Evolutionary conservation across 2,797 vertebrate genomes (phyloP), one percentile per base, ranked within the genome.

Genomic region (Salmo trutta): DNA sequence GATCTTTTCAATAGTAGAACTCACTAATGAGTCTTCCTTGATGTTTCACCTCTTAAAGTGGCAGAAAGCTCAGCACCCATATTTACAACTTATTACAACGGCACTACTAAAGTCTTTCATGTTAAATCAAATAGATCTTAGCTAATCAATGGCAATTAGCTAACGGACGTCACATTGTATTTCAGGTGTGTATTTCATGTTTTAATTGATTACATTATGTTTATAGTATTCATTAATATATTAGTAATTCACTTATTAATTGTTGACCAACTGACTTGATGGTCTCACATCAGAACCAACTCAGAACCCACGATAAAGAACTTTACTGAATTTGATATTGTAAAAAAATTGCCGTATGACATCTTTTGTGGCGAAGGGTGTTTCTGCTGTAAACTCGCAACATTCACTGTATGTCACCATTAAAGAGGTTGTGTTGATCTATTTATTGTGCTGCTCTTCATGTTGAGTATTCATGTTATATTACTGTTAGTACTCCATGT

Each of bases 151-250:
- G 56, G 62, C 75, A 78, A 74, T 81, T 84, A 84, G 76, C 17
- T 1, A 79, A 72, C 69, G 73, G 71, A 84, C 81, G 79, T 86
- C 74, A 80, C 77, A 77, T 87, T 84, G 73, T 84, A 86, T 83
- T 87, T 87, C 19, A 86, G 82, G 85, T 87, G 8, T 92, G 91
- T 91, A 92, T 91, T 90, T 91, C 83, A 89, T 89, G 89, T 90
- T 92, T 92, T 81, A 91, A 93, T 92, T 91, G 91, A 92, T 91
- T 84, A 85, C 84, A 87, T 83, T 78, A 84, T 89, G 85, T 89
- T 82, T 56, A 90, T 90, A 87, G 85, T 87, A 85, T 88, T 90
- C 83, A 85, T 88, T 90, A 85, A 91, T 91, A 87, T 89, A 93
- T 88, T 79, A 91, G 88, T 84, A 77, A 77, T 87, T 89, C 29